Evolutionary conservation across 2,113 vertebrate species (phyloP).

Genomic region (Corapipo altera): DNA sequence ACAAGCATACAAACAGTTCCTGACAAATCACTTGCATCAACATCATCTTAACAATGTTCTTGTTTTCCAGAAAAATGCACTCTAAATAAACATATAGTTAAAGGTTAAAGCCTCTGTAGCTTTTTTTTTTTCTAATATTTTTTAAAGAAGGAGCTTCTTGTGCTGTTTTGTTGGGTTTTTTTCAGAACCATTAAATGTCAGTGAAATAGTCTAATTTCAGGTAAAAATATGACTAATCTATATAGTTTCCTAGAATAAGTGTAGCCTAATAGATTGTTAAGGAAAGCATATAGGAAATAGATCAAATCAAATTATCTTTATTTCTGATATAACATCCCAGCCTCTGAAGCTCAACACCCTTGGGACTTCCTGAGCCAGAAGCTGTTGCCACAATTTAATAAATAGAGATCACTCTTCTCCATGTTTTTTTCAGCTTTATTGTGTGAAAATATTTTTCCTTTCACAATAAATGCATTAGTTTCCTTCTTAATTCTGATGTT

Average conservation of each 20-base stretch:
- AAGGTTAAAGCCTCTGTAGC: neutral
- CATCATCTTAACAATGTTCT: neutral
- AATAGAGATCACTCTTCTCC: neutral
- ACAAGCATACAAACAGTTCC: neutral
- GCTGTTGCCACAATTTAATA: neutral
- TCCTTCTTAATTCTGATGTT: neutral
- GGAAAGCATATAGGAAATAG: neutral
- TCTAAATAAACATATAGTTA: neutral
- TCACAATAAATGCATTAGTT: neutral
- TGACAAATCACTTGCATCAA: neutral
- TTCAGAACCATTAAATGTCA: neutral
- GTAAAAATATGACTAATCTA: neutral
- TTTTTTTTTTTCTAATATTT: neutral
- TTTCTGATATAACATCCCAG: neutral
- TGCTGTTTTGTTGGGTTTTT: neutral
- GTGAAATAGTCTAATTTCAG: neutral
- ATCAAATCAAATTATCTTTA: neutral
- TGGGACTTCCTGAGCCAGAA: neutral
- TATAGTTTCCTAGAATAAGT: neutral
- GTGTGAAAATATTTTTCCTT: neutral
- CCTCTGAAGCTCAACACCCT: neutral
- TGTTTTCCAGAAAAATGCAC: neutral
- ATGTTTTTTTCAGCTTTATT: neutral
- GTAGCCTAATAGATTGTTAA: neutral
- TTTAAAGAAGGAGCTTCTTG: neutral